A percentile compares a stretch with the other conserved stretches of the same genome.
These are phyloP conservation scores for Euclidia mi DNA, from an alignment of 2,888 invertebrate genomes.

Conservation along the genomic window DNA sequence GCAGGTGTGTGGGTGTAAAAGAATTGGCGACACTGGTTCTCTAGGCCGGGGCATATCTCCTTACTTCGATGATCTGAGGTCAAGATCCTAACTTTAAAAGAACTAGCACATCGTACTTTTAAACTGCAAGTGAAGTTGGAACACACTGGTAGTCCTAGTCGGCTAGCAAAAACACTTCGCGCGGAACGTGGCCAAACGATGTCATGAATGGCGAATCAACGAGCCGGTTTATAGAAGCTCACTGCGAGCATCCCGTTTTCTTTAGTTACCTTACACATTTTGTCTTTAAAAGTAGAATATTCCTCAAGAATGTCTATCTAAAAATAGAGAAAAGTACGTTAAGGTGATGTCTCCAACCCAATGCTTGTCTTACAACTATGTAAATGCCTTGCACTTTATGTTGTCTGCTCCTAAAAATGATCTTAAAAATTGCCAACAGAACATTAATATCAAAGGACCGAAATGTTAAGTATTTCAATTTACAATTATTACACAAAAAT, in stretches of 20 bases:
- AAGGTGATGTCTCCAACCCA: not conserved
- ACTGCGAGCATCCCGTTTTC: not conserved
- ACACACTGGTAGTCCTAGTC: conserved; percentile 34
- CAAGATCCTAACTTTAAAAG: conserved; percentile 1
- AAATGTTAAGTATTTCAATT: no score
- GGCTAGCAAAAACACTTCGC: conserved; percentile 36
- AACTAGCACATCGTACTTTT: conserved; percentile 16
- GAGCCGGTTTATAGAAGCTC: conserved; percentile 11
- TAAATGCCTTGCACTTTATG: no score
- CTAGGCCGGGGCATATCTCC: no score
- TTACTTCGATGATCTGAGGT: no score
- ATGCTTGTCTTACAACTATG: no score
- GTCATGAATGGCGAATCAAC: conserved; percentile 21
- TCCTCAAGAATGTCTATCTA: not conserved
- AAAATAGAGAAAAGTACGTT: not conserved
- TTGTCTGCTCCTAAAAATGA: no score
- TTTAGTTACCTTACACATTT: conserved; percentile 6
- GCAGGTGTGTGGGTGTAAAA: no score
- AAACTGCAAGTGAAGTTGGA: conserved; percentile 32
- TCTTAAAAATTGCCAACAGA: no score
- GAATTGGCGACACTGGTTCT: no score
- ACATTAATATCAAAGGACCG: no score
- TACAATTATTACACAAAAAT: no score
- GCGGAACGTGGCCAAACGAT: conserved; percentile 28
- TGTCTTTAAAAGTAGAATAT: not conserved